These are phyloP conservation scores for Drosophila orena DNA, from an alignment of 1,140 invertebrate species.

Conservation along the genomic window DNA sequence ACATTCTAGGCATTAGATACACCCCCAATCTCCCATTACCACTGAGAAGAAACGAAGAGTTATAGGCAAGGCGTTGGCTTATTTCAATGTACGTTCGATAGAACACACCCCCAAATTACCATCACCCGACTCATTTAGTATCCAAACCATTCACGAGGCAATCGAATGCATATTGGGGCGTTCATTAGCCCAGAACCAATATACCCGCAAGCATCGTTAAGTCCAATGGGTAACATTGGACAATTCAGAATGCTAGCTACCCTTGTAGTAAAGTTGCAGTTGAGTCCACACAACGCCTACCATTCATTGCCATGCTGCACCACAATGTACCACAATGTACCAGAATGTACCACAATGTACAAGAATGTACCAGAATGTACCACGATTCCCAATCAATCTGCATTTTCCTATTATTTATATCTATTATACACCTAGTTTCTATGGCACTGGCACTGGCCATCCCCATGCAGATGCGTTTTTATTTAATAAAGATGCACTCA, in stretches of 20 bases:
- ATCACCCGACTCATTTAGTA: constrained; percentile 2
- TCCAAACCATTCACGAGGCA: background rate
- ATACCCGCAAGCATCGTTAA: constrained; percentile 11
- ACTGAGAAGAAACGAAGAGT: background rate
- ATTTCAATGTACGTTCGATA: background rate
- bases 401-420: constrained; percentile 9
- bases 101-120: constrained; percentile 6
- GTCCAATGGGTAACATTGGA: constrained; percentile 16
- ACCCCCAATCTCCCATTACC: constrained; percentile 18
- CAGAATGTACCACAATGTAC: constrained; percentile 5
- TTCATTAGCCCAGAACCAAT: constrained; percentile 17
- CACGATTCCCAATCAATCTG: background rate
- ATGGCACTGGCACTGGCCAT: background rate
- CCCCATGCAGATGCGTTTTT: constrained; percentile 1
- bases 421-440: background rate
- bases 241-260: constrained; percentile 5
- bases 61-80: constrained; percentile 1
- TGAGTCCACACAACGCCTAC: background rate
- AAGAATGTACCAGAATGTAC: constrained; percentile 6
- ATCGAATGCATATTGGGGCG: constrained; percentile 12
- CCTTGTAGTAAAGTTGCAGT: constrained; percentile 16
- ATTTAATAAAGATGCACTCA: constrained; percentile 14
- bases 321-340: constrained; percentile 7
- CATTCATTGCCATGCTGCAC: constrained; percentile 3
- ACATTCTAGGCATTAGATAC: constrained; percentile 46